A percentile compares a stretch with the other conserved stretches of the same genome.
These are phyloP conservation scores for Cirrhinus mrigala DNA, from an alignment of 2,797 vertebrate genomes.

Conservation along the genomic window DNA sequence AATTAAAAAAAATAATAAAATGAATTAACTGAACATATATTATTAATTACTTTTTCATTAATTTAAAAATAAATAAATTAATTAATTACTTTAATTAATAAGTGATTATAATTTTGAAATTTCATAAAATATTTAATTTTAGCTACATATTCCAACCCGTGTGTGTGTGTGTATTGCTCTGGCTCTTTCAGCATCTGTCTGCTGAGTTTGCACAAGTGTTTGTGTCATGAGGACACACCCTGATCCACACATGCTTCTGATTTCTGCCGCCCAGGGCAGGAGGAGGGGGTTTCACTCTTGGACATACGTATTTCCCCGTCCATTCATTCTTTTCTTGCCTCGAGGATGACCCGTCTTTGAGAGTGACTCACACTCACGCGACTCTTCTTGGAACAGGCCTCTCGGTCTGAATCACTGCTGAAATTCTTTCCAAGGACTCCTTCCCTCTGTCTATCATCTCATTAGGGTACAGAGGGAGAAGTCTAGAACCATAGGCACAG, in stretches of 20 bases:
- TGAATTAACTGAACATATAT: background rate
- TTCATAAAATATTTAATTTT: background rate
- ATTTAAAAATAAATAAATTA: background rate
- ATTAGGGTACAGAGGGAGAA: background rate
- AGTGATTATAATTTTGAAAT: background rate
- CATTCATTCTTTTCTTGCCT: conserved; percentile 18
- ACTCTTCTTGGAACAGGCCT: conserved; percentile 41
- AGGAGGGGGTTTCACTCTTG: background rate
- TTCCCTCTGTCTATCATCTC: background rate
- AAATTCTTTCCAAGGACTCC: background rate
- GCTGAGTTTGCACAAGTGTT: conserved; percentile 33
- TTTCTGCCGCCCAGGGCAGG: conserved; percentile 14
- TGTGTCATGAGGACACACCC: conserved; percentile 2
- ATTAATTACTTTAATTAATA: no score
- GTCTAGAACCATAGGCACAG: background rate
- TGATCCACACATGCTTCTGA: conserved; percentile 24
- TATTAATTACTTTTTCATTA: background rate
- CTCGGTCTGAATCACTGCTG: conserved; percentile 36
- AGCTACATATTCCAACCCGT: background rate
- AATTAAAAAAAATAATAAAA: no score
- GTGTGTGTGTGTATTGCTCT: background rate
- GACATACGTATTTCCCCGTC: background rate
- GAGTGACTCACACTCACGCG: conserved; percentile 46
- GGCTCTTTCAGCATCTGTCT: background rate
- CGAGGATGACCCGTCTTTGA: conserved; percentile 47